These are phyloP conservation scores for Denticeps clupeoides DNA, from an alignment of 2,797 vertebrate genomes.

Conservation along the genomic window DNA sequence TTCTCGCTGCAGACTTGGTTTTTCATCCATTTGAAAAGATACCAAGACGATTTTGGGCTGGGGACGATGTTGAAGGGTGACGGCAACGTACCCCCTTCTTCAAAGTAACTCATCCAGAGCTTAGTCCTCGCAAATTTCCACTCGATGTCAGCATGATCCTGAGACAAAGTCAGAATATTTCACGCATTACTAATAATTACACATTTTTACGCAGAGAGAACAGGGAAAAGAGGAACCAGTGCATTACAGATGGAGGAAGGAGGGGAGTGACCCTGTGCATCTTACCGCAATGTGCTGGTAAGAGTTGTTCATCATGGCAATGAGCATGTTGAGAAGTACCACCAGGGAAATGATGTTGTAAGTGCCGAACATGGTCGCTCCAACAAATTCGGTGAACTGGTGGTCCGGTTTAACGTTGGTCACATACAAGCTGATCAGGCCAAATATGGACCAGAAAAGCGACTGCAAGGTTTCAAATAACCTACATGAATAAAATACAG, in stretches of 20 bases:
- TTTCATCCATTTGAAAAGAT: conserved; percentile 84
- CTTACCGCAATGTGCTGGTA: conserved; percentile 96
- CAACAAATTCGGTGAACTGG: conserved; percentile 93
- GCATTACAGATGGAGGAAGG: neutral
- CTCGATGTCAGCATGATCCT: conserved; percentile 98
- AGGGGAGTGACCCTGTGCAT: neutral
- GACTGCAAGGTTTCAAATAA: conserved; percentile 97
- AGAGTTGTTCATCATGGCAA: conserved; percentile 99
- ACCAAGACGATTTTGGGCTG: conserved; percentile 89
- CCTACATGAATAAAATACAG: conserved; percentile 43
- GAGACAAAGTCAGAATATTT: conserved; percentile 15
- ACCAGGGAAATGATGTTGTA: conserved; percentile 97
- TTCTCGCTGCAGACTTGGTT: conserved; percentile 77
- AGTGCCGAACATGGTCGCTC: conserved; percentile 97
- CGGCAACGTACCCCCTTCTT: conserved; percentile 91
- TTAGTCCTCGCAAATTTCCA: conserved; percentile 99
- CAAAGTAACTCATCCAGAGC: conserved; percentile 99
- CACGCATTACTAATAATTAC: too few species aligned
- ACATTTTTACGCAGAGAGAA: too few species aligned
- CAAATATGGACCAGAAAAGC: conserved; percentile 98
- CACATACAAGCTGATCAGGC: conserved; percentile 90
- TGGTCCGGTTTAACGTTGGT: conserved; percentile 88
- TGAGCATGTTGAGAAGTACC: conserved; percentile 96
- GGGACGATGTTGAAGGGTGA: conserved; percentile 94
- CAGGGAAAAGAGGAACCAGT: neutral